These are phyloP conservation scores for Calameuta filiformis DNA, from an alignment of 2,888 invertebrate species.

Conservation along the genomic window DNA sequence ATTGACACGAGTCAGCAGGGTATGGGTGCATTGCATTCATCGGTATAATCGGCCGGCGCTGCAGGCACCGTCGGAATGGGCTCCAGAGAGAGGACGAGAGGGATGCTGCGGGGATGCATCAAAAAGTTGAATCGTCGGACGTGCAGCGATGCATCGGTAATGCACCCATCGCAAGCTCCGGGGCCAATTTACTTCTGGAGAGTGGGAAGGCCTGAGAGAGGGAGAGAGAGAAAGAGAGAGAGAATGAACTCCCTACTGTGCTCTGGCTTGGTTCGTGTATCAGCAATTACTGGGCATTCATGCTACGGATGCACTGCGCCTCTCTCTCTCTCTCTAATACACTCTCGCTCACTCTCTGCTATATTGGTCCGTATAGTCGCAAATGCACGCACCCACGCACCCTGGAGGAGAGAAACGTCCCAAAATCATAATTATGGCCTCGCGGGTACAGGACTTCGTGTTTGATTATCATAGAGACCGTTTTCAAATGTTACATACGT, in stretches of 20 bases:
- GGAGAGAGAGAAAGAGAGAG: constrained; percentile 4
- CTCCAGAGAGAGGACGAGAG: neutral
- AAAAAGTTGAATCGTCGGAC: constrained; percentile 45
- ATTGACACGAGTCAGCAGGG: constrained; percentile 24
- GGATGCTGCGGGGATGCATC: neutral
- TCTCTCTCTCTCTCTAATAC: neutral
- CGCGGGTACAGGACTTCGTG: constrained; percentile 27
- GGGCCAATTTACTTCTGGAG: constrained; percentile 13
- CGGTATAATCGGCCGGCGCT: constrained; percentile 15
- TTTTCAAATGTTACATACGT: constrained; percentile 31
- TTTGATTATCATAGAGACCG: constrained; percentile 30
- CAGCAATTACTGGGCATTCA: constrained; percentile 35
- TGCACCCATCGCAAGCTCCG: constrained; percentile 30
- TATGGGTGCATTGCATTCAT: constrained; percentile 19
- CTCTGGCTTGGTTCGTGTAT: constrained; percentile 4
- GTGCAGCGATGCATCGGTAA: constrained; percentile 42
- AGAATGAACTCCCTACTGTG: constrained; percentile 1
- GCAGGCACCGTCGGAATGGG: constrained; percentile 2
- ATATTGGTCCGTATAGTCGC: neutral
- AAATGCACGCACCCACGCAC: neutral
- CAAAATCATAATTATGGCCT: constrained; percentile 33
- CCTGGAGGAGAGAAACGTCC: constrained; percentile 12
- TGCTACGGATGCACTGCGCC: constrained; percentile 14
- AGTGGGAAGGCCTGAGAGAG: constrained; percentile 5
- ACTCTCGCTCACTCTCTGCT: neutral